phyloP scores from a whole-genome alignment of 2,113 vertebrate species.

The Rhinoderma darwinii region DNA sequence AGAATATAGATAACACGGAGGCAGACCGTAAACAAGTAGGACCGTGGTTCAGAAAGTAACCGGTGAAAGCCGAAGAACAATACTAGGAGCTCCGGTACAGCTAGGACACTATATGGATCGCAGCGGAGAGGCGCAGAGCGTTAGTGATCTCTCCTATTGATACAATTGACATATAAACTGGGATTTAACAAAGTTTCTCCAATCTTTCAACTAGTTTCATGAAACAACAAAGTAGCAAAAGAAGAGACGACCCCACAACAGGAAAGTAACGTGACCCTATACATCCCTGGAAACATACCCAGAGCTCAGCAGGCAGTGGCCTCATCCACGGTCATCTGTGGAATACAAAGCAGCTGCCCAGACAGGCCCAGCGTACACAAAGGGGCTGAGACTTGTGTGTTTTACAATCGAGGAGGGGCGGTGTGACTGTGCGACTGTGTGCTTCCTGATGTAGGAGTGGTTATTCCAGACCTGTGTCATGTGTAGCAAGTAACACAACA shows the following conservation, averaged over 20 bases:
- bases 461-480: neutral
- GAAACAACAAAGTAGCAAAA: neutral
- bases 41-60: neutral
- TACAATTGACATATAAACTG: no score
- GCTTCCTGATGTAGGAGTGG: constrained; percentile 4
- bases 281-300: neutral
- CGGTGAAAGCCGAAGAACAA: neutral
- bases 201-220: neutral
- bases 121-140: neutral
- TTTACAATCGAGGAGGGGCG: neutral
- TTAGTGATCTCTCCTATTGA: neutral
- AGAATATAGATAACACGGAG: neutral
- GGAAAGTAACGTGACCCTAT: no score
- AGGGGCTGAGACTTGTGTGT: neutral
- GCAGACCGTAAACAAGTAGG: neutral
- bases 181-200: neutral
- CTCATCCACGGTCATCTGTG: neutral
- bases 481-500: neutral
- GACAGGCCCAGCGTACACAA: neutral
- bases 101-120: neutral
- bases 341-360: constrained; percentile 4
- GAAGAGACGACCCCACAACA: neutral
- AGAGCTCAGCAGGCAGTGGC: neutral
- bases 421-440: neutral
- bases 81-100: neutral